Percentiles rank a stretch among this genome's conserved stretches.
These are phyloP conservation scores for Herpetotheres cachinnans DNA, from an alignment of 2,113 vertebrate genomes.

Conservation along the genomic window DNA sequence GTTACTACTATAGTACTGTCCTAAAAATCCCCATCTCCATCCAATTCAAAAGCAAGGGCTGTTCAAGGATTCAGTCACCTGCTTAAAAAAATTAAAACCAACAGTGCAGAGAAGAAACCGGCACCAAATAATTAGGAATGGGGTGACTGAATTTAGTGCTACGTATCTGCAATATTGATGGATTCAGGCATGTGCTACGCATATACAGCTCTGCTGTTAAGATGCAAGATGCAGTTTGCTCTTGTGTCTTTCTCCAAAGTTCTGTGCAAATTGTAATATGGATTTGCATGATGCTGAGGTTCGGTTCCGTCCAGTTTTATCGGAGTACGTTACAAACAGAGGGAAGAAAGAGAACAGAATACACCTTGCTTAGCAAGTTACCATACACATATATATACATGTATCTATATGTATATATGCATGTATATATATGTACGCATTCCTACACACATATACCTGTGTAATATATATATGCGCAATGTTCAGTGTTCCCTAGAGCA, in stretches of 20 bases:
- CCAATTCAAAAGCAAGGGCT: not conserved
- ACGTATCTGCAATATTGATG: not conserved
- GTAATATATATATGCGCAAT: accelerated
- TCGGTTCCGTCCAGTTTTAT: not conserved
- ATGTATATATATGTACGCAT: not conserved
- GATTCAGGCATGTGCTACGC: not conserved
- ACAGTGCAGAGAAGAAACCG: not conserved
- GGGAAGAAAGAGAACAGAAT: not conserved
- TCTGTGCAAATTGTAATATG: not conserved
- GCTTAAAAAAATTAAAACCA: constrained; percentile 6
- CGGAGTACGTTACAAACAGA: not conserved
- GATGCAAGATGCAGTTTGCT: not conserved
- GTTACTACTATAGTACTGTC: not conserved
- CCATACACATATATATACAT: not conserved
- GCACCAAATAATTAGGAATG: not conserved
- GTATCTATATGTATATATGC: not conserved
- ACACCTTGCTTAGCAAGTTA: not conserved
- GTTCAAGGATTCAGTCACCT: not conserved
- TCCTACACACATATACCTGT: not conserved
- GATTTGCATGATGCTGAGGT: not conserved
- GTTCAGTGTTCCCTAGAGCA: not conserved
- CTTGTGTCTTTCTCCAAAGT: not conserved
- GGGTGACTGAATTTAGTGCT: not conserved
- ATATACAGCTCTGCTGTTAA: not conserved
- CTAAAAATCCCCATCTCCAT: not conserved